phyloP scores from a whole-genome alignment of 2,113 vertebrate genomes.

The Clinocottus analis region DNA sequence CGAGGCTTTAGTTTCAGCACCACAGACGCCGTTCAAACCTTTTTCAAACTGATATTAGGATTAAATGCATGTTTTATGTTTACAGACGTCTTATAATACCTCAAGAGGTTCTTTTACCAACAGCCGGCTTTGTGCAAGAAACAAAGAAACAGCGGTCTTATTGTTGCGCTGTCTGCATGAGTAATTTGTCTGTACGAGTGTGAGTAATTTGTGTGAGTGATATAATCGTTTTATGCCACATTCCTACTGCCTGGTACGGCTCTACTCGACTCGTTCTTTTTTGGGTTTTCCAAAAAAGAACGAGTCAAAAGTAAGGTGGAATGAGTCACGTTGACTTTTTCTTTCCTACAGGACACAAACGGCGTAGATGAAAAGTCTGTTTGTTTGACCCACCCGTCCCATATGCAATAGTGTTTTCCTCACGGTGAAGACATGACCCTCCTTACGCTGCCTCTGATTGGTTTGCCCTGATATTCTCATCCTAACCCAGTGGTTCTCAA shows the following conservation, averaged over 20 bases:
- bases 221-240: background rate
- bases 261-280: background rate
- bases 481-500: too few species aligned
- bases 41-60: background rate
- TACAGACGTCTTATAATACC: background rate
- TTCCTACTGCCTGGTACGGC: background rate
- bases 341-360: background rate
- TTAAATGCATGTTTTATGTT: background rate
- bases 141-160: background rate
- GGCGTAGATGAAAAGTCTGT: background rate
- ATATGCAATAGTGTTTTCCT: background rate
- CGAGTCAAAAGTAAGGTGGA: background rate
- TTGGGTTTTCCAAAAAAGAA: background rate
- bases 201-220: background rate
- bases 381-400: background rate
- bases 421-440: background rate
- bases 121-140: background rate
- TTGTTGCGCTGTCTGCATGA: background rate
- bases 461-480: background rate
- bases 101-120: background rate
- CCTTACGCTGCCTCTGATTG: background rate
- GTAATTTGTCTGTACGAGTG: background rate
- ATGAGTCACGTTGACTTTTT: background rate
- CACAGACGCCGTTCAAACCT: background rate
- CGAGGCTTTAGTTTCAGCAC: conserved; percentile 6